phyloP scores from a whole-genome alignment of 2,113 vertebrate genomes.

The Phaethon lepturus region DNA sequence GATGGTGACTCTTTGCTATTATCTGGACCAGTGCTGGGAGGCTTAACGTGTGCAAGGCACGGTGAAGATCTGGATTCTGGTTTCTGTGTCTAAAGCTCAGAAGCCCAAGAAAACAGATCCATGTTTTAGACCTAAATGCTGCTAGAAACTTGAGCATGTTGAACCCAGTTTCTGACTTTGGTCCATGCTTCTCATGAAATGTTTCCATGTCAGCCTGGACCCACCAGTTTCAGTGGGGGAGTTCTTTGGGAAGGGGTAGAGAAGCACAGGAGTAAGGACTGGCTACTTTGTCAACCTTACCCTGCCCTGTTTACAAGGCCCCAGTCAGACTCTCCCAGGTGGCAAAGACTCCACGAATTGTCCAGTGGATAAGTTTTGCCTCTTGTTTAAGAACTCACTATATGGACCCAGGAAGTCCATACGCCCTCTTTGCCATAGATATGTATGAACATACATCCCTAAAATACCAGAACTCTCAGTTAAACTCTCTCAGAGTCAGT shows the following conservation, averaged over 20 bases:
- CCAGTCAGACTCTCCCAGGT: background rate
- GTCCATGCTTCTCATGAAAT: background rate
- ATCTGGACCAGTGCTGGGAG: conserved; percentile 38
- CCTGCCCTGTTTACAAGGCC: background rate
- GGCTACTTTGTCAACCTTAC: background rate
- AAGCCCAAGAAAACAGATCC: background rate
- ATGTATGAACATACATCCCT: accelerated
- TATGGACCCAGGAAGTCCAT: background rate
- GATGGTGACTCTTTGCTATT: conserved; percentile 66
- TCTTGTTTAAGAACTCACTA: background rate
- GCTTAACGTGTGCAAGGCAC: conserved; percentile 53
- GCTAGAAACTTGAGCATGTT: background rate
- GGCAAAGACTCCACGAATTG: background rate
- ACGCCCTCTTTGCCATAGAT: background rate
- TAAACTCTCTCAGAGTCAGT: background rate
- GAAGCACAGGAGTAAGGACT: background rate
- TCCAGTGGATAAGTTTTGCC: background rate
- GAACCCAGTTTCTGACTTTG: background rate
- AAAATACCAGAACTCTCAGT: background rate
- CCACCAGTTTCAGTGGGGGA: background rate
- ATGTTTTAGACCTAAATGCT: background rate
- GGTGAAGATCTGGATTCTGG: conserved; percentile 32
- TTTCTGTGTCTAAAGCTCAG: conserved; percentile 17
- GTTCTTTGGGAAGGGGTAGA: background rate
- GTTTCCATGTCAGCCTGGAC: background rate